Evolutionary conservation across 2,888 invertebrate species (phyloP), one percentile per base, ranked within the genome.

Genomic region (Bursaphelenchus okinawaensis): DNA sequence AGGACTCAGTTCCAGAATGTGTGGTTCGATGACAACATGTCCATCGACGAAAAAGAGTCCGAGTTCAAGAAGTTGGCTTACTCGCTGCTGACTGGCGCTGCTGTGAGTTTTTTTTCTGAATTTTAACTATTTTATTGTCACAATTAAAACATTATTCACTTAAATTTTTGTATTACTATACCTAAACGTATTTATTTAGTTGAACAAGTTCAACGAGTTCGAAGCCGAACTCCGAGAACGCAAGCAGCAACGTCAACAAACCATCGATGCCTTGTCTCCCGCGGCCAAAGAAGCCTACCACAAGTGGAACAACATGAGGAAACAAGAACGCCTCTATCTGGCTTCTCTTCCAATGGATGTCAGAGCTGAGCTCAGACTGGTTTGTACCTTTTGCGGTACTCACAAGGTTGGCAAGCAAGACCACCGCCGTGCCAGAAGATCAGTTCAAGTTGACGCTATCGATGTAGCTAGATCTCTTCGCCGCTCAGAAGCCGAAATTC

Each of bases 201-300:
- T 76, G 8, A 74, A 72, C 27, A 70, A 76, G 16, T 79, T 79
- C 72, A 75, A 76, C 66, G 75, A 78, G 63, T 79, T 79, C 75
- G 76, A 78, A 31, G 76, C 76, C 50, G 77, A 75, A 54, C 71
- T 79, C 29, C 73, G 74, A 56, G 68, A 68, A 40, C 63, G 77
- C 31, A 79, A 79, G 63, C 61, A 64, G 29, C 75, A 76, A 60
- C 66, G 78, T 7, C 67, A 72, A 8, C 69, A 73, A 59, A 76
- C 71, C 65, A 69, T 79, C 55, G 67, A 68, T 8, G 65, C 63
- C 7, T 70, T 79, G 20, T 77, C 79, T 4, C 71, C 73, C 27
- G 72, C 74, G 19, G 78, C 77, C n/a, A 70, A 72, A 62, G 71
- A 75, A 29, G 79, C 79, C 54, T 79, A 75, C 62, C 71, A 75